These are phyloP conservation scores for Leucopternis melanops DNA, from an alignment of 2,113 vertebrate species.

Conservation along the genomic window DNA sequence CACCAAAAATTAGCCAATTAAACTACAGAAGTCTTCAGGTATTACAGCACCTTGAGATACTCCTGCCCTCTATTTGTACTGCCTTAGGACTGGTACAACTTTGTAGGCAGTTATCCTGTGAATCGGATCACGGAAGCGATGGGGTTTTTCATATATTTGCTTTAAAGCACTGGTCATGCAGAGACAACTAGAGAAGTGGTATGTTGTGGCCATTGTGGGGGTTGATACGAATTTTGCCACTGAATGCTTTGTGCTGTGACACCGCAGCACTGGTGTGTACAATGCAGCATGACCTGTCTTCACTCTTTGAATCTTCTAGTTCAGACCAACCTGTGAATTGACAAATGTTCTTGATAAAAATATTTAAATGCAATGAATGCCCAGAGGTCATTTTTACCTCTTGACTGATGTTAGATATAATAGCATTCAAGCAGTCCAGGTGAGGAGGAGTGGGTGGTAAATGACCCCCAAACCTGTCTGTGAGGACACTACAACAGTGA, in stretches of 20 bases:
- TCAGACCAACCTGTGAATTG: not conserved
- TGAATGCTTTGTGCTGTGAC: not conserved
- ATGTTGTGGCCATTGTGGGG: not conserved
- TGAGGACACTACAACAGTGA: not conserved
- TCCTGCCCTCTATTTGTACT: not conserved
- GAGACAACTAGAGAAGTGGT: not conserved
- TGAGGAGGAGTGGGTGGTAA: not conserved
- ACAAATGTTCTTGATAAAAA: not conserved
- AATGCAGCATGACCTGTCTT: not conserved
- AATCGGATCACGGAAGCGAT: not conserved
- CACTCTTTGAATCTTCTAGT: not conserved
- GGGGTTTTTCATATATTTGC: not conserved
- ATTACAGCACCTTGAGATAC: not conserved
- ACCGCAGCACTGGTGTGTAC: not conserved
- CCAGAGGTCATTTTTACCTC: not conserved
- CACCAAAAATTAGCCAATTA: not conserved
- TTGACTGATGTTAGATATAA: not conserved
- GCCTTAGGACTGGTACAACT: not conserved
- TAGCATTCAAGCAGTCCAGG: not conserved
- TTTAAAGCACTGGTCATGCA: not conserved
- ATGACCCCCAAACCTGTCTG: not conserved
- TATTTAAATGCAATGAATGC: not conserved
- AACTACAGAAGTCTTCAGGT: not conserved
- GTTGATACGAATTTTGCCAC: not conserved
- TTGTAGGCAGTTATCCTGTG: not conserved